Evolutionary conservation across 1,140 invertebrate genomes (phyloP).

Genomic region (Nymphalis io): DNA sequence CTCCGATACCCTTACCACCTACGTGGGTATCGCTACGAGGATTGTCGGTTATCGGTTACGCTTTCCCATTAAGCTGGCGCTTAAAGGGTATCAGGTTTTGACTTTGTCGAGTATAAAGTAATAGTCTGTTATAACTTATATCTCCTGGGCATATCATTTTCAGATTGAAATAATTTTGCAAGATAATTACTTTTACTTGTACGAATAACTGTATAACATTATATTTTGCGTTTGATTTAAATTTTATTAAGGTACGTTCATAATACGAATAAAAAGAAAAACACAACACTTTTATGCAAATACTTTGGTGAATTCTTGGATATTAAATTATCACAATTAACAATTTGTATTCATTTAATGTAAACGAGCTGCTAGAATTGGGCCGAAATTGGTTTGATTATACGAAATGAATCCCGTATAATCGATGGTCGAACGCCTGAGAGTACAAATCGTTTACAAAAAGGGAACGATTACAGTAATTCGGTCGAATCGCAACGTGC

Average conservation of each 20-base stretch:
- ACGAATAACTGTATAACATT: not conserved
- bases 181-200: not conserved
- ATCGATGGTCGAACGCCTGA: slow-evolving; percentile 42
- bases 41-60: slow-evolving; percentile 11
- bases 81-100: slow-evolving; percentile 12
- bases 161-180: not conserved
- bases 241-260: no score
- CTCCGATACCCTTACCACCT: slow-evolving; percentile 9
- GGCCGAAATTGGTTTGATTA: slow-evolving; percentile 44
- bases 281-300: not conserved
- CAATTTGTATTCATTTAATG: slow-evolving; percentile 35
- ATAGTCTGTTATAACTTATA: not conserved
- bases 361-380: slow-evolving; percentile 36
- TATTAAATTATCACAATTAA: slow-evolving; percentile 31
- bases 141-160: not conserved
- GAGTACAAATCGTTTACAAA: slow-evolving; percentile 59
- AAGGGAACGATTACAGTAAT: slow-evolving; percentile 58
- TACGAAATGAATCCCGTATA: slow-evolving; percentile 37
- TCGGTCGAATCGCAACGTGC: slow-evolving; percentile 50
- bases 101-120: slow-evolving; percentile 6
- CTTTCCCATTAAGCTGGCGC: slow-evolving; percentile 7
- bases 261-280: not conserved
- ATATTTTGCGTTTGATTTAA: no score
- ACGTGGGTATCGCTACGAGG: slow-evolving; percentile 14
- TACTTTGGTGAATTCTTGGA: not conserved